Evolutionary conservation across 2,113 vertebrate species (phyloP).

Genomic region (Calypte anna): DNA sequence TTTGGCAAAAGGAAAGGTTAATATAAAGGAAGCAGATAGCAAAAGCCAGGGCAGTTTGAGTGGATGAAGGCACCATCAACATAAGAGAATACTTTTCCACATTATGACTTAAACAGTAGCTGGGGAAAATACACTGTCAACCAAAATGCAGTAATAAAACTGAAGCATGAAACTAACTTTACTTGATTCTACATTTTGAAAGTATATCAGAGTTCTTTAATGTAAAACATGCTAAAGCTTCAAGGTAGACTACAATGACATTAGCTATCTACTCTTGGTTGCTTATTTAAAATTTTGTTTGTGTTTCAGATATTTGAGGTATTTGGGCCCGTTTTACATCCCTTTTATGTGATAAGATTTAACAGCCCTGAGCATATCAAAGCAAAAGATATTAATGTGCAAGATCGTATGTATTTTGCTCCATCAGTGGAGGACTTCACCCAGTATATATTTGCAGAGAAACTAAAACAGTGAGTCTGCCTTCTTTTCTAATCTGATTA

Average conservation of each 20-base stretch:
- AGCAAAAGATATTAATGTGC: slow-evolving; percentile 80
- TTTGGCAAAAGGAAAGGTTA: neutral
- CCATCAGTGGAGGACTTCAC: slow-evolving; percentile 89
- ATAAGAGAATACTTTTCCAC: neutral
- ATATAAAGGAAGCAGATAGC: neutral
- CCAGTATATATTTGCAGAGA: slow-evolving; percentile 89
- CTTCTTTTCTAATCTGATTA: neutral
- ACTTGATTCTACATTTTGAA: neutral
- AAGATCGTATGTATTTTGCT: slow-evolving; percentile 86
- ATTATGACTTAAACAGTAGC: neutral
- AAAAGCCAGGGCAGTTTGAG: neutral
- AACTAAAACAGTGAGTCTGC: slow-evolving; percentile 80
- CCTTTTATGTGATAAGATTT: slow-evolving; percentile 90
- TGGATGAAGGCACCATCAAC: neutral
- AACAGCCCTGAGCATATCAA: slow-evolving; percentile 86
- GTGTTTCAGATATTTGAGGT: slow-evolving; percentile 90
- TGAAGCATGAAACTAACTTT: neutral
- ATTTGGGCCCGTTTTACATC: slow-evolving; percentile 92
- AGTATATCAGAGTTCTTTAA: neutral
- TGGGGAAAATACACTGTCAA: neutral
- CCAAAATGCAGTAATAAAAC: neutral
- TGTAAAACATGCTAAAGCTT: neutral
- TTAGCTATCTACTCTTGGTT: neutral
- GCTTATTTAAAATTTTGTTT: neutral
- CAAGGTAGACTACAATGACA: neutral